Evolutionary conservation across 2,113 vertebrate species (phyloP).

Genomic region (Pithys albifrons): DNA sequence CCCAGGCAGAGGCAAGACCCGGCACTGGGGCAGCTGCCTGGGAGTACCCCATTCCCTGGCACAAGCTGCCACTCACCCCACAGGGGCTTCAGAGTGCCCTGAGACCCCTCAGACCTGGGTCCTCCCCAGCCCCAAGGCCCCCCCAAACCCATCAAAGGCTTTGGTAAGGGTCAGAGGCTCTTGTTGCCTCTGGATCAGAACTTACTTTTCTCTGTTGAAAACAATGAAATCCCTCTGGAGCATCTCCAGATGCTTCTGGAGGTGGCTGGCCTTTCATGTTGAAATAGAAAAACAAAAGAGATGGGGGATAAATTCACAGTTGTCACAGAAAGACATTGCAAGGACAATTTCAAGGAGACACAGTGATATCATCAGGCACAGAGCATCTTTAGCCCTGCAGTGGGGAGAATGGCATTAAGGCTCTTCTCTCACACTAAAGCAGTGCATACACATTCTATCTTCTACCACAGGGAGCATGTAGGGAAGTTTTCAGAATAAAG

Average conservation of each 20-base stretch:
- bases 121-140: rapidly evolving
- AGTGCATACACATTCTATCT: not conserved
- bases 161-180: not conserved
- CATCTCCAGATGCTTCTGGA: conserved; percentile 90
- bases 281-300: not conserved
- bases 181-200: not conserved
- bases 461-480: not conserved
- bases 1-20: not conserved
- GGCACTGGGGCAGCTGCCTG: rapidly evolving
- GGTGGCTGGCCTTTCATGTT: conserved; percentile 78
- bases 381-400: not conserved
- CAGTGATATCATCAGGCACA: not conserved
- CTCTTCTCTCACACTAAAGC: not conserved
- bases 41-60: not conserved
- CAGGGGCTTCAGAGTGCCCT: not conserved
- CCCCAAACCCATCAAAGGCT: not conserved
- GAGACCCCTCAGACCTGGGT: not conserved
- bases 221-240: conserved; percentile 95
- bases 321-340: not conserved
- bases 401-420: not conserved
- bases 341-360: not conserved
- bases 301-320: not conserved
- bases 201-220: conserved; percentile 99
- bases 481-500: not conserved
- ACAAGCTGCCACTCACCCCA: rapidly evolving